Evolutionary conservation across 2,797 vertebrate genomes (phyloP).

Genomic region (Sebastes melanostomus): DNA sequence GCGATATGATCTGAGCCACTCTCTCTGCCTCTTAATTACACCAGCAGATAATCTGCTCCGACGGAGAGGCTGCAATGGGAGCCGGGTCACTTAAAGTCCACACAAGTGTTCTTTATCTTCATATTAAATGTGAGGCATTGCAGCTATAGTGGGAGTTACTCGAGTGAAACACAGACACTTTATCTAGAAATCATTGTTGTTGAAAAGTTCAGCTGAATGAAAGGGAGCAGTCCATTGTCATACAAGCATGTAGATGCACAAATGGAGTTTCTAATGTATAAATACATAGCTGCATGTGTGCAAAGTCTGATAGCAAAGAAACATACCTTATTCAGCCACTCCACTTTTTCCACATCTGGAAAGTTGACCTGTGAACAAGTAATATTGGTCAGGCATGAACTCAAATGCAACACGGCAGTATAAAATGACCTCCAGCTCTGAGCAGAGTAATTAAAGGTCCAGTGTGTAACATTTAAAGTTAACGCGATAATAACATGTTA

Average conservation of each 20-base stretch:
- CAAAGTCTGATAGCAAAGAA: background rate
- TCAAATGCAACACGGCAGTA: conserved; percentile 12
- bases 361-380: conserved; percentile 86
- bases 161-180: background rate
- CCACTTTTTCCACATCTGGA: conserved; percentile 92
- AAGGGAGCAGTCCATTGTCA: background rate
- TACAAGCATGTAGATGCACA: background rate
- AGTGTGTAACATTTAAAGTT: too few relatives aligned
- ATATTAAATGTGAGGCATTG: conserved; percentile 7
- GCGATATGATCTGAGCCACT: conserved; percentile 47
- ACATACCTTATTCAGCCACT: conserved; percentile 94
- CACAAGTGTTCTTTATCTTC: background rate
- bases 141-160: background rate
- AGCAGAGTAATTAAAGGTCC: background rate
- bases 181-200: background rate
- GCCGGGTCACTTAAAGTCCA: conserved; percentile 38
- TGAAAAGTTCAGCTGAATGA: background rate
- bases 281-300: background rate
- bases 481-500: too few relatives aligned
- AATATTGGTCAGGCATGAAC: conserved; percentile 26
- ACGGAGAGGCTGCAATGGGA: conserved; percentile 50
- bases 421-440: conserved; percentile 1
- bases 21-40: conserved; percentile 67
- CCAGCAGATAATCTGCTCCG: conserved; percentile 46
- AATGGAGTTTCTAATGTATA: background rate